Base-by-base conservation (phyloP, 2,888 invertebrate species). In the Villa cingulata region DNA sequence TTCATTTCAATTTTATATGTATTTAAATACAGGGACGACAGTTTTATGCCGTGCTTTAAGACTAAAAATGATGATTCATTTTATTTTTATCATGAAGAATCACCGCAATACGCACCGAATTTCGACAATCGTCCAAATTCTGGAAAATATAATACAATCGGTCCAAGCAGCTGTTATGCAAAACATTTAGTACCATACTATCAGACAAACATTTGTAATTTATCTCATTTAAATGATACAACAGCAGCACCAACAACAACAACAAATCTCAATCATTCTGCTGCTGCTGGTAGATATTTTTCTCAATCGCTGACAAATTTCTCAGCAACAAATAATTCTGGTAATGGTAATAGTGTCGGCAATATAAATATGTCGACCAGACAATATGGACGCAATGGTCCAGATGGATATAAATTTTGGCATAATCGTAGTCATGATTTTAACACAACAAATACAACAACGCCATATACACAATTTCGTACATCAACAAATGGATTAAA, bases 101-200 rank as follows among this genome's bases (percentile, higher is more conserved):
- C 53, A 38, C 52, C 53, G 15, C 47, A 54, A 32, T 55, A 53
- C 44, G 49, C 51, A 19, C 53, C 54, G 34, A 56, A 54, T 49
- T 54, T 53, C 49, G 53, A 56, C 47, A 53, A 53, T 51, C 51
- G 49, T 41, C 48, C 49, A 34, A 34, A 50, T 36, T 36, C 45
- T n/a, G 63, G 64, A 55, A 68, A 68, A 57, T 68, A 65, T 54
- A 69, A 69, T 49, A 68, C 68, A 43, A 66, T 68, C 48, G 69
- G 67, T 41, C 64, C 68, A 42, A 67, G 65, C 53, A 66, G 64
- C 56, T 67, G 65, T 49, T 67, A 63, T 55, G 64, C 65, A 18
- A 60, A 64, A 29, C 68, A 66, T 53, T 55, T 66, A 58, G 59
- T 62, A 40, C 58, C 59, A 50, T 63, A 65, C 43, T 60, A 60